phyloP scores from a whole-genome alignment of 2,113 vertebrate genomes.

The Paradoxurus hermaphroditus region DNA sequence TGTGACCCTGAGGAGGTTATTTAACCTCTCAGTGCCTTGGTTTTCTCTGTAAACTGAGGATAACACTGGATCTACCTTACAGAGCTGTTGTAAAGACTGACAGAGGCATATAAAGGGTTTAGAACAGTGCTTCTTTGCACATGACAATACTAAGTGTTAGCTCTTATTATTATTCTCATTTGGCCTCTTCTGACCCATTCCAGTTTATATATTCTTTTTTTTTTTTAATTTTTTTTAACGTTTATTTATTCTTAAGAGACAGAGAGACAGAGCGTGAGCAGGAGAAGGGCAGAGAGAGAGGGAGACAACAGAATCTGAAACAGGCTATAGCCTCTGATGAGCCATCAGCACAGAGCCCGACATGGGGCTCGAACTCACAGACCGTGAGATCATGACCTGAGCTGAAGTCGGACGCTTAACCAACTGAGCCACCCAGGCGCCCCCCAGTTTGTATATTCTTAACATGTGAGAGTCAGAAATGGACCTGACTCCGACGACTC shows the following conservation, averaged over 20 bases:
- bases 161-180: background rate
- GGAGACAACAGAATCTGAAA: no score
- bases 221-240: no score
- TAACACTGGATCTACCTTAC: background rate
- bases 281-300: no score
- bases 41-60: background rate
- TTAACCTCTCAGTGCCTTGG: background rate
- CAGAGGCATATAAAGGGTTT: background rate
- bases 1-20: background rate
- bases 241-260: no score
- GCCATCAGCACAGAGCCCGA: no score
- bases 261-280: no score
- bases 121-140: background rate
- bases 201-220: background rate
- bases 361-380: no score
- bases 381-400: no score
- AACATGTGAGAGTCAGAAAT: background rate
- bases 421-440: no score
- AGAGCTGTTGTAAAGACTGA: background rate
- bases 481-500: background rate
- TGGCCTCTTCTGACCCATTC: background rate
- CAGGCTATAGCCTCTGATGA: no score
- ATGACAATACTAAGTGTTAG: background rate
- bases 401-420: no score
- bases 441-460: background rate